Percentiles rank a stretch among this genome's conserved stretches.
phyloP scores from a whole-genome alignment of 1,140 invertebrate species.

The Andrena cerasifolii region DNA sequence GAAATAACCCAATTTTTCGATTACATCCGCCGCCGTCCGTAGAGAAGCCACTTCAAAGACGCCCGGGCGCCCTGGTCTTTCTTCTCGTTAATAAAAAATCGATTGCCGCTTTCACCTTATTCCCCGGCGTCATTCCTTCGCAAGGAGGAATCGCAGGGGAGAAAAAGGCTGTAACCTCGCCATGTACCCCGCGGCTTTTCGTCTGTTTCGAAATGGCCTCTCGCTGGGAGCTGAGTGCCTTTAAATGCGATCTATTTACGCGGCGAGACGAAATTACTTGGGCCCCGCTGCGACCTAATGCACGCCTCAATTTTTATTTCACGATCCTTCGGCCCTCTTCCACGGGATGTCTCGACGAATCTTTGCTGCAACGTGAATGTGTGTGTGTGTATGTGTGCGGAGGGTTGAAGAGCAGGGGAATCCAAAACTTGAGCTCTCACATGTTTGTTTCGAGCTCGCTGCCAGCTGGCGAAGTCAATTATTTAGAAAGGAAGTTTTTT shows the following conservation, averaged over 20 bases:
- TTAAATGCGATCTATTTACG: conserved; percentile 78
- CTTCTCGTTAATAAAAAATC: conserved; percentile 70
- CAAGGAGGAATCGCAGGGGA: background rate
- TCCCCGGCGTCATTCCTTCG: conserved; percentile 32
- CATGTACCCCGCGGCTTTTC: conserved; percentile 70
- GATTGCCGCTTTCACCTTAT: conserved; percentile 55
- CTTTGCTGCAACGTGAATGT: too few relatives aligned
- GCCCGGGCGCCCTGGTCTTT: conserved; percentile 9
- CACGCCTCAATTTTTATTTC: conserved; percentile 29
- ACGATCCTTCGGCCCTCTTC: background rate
- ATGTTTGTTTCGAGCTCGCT: background rate
- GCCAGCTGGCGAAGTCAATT: too few relatives aligned
- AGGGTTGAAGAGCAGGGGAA: background rate
- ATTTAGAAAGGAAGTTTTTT: too few relatives aligned
- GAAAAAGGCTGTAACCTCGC: conserved; percentile 47
- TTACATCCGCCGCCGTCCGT: conserved; percentile 48
- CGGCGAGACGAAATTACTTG: conserved; percentile 62
- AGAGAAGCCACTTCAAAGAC: background rate
- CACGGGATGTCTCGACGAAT: background rate
- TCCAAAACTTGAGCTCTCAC: background rate
- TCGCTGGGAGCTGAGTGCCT: conserved; percentile 74
- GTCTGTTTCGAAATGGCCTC: conserved; percentile 64
- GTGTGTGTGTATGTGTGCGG: too few relatives aligned
- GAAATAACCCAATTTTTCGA: conserved; percentile 73
- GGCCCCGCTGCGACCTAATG: conserved; percentile 54